A percentile compares a stretch with the other conserved stretches of the same genome.
phyloP scores from a whole-genome alignment of 2,888 invertebrate species.

The Gisinianus flammeolus region DNA sequence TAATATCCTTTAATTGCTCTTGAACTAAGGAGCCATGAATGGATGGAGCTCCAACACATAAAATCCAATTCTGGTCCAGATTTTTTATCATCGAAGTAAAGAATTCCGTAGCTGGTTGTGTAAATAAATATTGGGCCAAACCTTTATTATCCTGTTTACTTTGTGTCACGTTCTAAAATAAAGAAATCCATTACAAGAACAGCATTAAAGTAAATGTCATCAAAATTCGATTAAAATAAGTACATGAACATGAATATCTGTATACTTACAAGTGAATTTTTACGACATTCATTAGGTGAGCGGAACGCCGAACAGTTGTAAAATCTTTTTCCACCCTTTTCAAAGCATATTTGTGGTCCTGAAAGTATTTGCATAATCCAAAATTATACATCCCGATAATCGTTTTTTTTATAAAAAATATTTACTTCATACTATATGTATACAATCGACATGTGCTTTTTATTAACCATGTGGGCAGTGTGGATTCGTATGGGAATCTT shows the following conservation, averaged over 20 bases:
- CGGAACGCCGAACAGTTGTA: constrained; percentile 43
- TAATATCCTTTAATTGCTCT: constrained; percentile 3
- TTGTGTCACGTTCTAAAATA: constrained; percentile 15
- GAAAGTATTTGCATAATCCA: background rate
- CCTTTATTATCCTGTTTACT: constrained; percentile 38
- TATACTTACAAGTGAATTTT: constrained; percentile 15
- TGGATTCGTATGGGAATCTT: constrained; percentile 40
- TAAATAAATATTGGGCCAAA: constrained; percentile 42
- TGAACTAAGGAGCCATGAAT: constrained; percentile 27
- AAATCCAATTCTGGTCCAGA: constrained; percentile 16
- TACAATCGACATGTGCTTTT: too few relatives aligned
- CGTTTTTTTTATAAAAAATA: background rate
- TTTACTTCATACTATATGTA: background rate
- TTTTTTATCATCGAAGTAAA: constrained; percentile 28
- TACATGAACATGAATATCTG: background rate
- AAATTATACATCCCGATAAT: background rate
- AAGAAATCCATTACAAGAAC: background rate
- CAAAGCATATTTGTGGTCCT: constrained; percentile 43
- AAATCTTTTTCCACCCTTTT: constrained; percentile 26
- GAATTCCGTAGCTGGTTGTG: constrained; percentile 20
- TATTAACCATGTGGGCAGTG: constrained; percentile 38
- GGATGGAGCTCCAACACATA: constrained; percentile 42
- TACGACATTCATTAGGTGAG: constrained; percentile 32
- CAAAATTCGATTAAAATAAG: background rate
- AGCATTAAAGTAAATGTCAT: background rate